These are phyloP conservation scores for Phytoseiulus persimilis DNA, from an alignment of 2,888 invertebrate genomes.

Conservation along the genomic window DNA sequence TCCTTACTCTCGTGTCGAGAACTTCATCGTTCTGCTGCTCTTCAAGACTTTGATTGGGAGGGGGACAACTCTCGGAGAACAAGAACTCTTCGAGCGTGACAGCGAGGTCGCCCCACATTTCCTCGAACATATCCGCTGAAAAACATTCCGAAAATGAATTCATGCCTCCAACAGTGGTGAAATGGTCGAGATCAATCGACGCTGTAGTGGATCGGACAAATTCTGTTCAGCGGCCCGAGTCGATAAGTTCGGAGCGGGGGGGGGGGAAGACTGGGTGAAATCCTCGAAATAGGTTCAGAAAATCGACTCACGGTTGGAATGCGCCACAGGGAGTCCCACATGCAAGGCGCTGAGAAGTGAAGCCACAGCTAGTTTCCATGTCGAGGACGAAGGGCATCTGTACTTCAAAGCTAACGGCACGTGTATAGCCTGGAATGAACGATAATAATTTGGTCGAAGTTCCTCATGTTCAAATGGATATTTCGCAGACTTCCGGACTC, in stretches of 20 bases:
- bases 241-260: no score
- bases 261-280: no score
- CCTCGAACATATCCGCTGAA: slow-evolving; percentile 48
- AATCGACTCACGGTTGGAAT: slow-evolving; percentile 60
- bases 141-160: no score
- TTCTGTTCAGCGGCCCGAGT: no score
- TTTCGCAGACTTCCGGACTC: no score
- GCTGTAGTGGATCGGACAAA: no score
- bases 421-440: slow-evolving; percentile 58
- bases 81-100: slow-evolving; percentile 79
- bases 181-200: no score
- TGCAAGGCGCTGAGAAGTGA: slow-evolving; percentile 68
- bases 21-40: slow-evolving; percentile 61
- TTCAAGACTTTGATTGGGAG: slow-evolving; percentile 56
- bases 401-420: slow-evolving; percentile 71
- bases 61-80: slow-evolving; percentile 64
- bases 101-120: slow-evolving; percentile 73
- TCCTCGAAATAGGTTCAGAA: no score
- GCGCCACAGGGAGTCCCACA: slow-evolving; percentile 76
- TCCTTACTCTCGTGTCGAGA: slow-evolving; percentile 57
- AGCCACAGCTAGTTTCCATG: slow-evolving; percentile 72
- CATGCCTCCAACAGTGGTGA: no score
- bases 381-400: slow-evolving; percentile 66
- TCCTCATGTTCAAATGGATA: no score
- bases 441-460: neutral